Evolutionary conservation across 2,113 vertebrate genomes (phyloP), one percentile per base, ranked within the genome.

Genomic region (Daubentonia madagascariensis): DNA sequence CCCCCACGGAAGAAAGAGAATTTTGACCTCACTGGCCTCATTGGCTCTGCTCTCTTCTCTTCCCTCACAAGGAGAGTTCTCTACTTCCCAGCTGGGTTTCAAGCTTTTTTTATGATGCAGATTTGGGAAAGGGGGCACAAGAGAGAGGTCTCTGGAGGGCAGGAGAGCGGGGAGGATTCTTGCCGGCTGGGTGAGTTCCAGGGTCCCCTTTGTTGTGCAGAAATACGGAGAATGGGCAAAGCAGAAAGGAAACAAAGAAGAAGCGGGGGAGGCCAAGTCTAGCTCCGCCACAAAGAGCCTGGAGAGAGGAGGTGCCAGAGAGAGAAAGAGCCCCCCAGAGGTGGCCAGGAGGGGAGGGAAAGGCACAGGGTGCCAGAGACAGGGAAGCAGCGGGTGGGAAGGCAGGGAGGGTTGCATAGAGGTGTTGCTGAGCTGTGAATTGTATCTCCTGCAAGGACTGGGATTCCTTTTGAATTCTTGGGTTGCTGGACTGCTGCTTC

Each of bases 61-160:
- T 16, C 32, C 8, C 5, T 85, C 48, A 40, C 61, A 8, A 57
- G 61, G 76, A 72, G 32, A 61, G 43, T 5, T 13, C 45, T 59
- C 48, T 35, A 14, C 52, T 22, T n/a, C 72, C 83, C 92, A 54
- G 68, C 95, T 81, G 83, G 83, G 89, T 28, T 50, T 43, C 9
- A 4, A 45, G 67, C n/a, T 11, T 85, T 75, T 75, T 95, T 89
- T 95, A 84, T 80, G 92, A 94, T 92, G 87, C 90, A 92, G 93
- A 94, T 92, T 81, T 16, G 76, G 63, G 84, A 52, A 16, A 32
- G 0, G 11, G 37, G 43, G 61, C 68, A 84, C 83, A 85, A 91
- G 89, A 88, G 70, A 7, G 73, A 63, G 91, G 88, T 83, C 79
- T 43, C 59, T 0, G 28, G 73, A 80, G 92, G 85, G 76, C 75